phyloP scores from a whole-genome alignment of 37 sponge, comb jelly and placozoan genomes.

The Cladorhizidae sp. region DNA sequence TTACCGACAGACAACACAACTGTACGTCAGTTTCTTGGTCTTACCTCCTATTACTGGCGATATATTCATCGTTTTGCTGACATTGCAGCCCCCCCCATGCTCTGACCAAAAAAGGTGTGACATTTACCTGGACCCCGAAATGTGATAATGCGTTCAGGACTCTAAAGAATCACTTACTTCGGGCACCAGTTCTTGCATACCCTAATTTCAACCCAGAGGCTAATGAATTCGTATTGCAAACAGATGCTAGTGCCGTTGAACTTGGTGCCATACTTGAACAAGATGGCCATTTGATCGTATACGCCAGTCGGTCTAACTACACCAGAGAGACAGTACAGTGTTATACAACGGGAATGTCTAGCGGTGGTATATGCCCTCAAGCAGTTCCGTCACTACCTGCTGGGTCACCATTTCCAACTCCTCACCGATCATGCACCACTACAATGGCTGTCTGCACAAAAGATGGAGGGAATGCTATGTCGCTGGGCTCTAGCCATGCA shows the following conservation, averaged over 20 bases:
- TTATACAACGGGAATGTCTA: constrained; percentile 53
- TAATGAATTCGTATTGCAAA: constrained; percentile 43
- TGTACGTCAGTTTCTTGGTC: constrained; percentile 54
- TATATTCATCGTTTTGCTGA: constrained; percentile 58
- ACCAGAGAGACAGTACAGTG: constrained; percentile 26
- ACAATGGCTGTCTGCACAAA: no score
- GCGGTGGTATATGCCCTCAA: constrained; percentile 51
- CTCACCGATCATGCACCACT: constrained; percentile 53
- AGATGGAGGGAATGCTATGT: no score
- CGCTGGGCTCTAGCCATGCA: no score
- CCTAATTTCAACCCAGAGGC: constrained; percentile 36
- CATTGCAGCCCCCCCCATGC: constrained; percentile 45
- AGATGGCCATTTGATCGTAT: constrained; percentile 38
- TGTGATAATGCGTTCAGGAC: constrained; percentile 25
- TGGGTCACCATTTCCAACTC: constrained; percentile 34
- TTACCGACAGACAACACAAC: constrained; percentile 20
- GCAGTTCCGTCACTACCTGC: constrained; percentile 57
- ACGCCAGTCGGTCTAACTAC: constrained; percentile 23
- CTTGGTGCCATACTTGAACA: constrained; percentile 70
- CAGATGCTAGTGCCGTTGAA: constrained; percentile 68
- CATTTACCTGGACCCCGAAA: constrained; percentile 37
- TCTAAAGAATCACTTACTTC: constrained; percentile 40
- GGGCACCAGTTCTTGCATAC: constrained; percentile 56
- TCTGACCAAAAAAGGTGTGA: constrained; percentile 56
- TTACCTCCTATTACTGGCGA: constrained; percentile 57